Conservation (phyloP, 2,888 invertebrate species). For the Abrostola tripartita region DNA sequence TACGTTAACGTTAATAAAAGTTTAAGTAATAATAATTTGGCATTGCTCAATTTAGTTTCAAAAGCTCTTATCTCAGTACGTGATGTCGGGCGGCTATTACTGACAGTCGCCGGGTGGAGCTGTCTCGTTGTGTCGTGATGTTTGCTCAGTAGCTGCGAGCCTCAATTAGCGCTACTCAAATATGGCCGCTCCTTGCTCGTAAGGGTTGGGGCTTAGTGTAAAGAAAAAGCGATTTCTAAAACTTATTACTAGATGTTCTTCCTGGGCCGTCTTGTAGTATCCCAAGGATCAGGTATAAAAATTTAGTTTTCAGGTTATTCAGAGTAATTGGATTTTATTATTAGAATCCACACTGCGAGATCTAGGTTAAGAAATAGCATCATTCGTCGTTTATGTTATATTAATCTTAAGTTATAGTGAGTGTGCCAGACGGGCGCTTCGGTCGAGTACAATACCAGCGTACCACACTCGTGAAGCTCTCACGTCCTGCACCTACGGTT, state of each 20-base stretch:
- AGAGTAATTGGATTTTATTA: no score
- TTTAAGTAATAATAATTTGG: neutral
- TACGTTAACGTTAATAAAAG: neutral
- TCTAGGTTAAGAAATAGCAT: no score
- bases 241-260: neutral
- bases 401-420: no score
- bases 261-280: no score
- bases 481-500: no score
- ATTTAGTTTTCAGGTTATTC: no score
- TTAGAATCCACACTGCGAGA: no score
- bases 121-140: constrained; percentile 47
- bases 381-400: no score
- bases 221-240: constrained; percentile 26
- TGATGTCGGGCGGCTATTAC: constrained; percentile 18
- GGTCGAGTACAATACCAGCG: no score
- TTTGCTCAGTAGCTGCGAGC: constrained; percentile 61
- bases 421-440: no score
- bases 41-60: constrained; percentile 11
- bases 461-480: no score
- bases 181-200: constrained; percentile 64
- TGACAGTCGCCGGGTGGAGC: constrained; percentile 22
- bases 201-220: neutral
- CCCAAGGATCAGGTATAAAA: no score
- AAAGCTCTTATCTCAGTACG: constrained; percentile 25
- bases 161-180: constrained; percentile 72